A percentile compares a stretch with the other conserved stretches of the same genome.
These are phyloP conservation scores for Lochmaea crataegi DNA, from an alignment of 2,888 invertebrate genomes.

Conservation along the genomic window DNA sequence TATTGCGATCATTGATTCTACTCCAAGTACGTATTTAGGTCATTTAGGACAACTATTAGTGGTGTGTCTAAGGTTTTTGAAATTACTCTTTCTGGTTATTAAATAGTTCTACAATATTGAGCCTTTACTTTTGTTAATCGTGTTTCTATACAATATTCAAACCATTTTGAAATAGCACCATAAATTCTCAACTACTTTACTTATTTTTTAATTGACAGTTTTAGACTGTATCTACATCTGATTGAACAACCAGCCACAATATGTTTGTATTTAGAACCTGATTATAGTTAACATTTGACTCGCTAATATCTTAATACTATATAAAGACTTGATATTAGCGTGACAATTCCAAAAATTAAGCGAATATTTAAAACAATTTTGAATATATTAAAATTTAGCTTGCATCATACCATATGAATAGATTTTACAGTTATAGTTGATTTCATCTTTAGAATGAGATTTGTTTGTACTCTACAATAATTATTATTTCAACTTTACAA, in stretches of 20 bases:
- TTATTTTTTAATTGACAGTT: neutral
- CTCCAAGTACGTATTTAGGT: too few species aligned
- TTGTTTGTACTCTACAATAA: slow-evolving; percentile 18
- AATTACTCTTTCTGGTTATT: too few species aligned
- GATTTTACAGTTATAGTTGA: neutral
- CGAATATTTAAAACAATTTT: slow-evolving; percentile 5
- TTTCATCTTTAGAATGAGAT: slow-evolving; percentile 14
- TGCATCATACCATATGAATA: neutral
- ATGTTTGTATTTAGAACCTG: neutral
- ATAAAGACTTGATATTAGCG: neutral
- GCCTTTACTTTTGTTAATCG: too few species aligned
- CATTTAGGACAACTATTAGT: too few species aligned
- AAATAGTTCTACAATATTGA: too few species aligned
- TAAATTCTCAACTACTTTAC: neutral
- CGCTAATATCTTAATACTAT: neutral
- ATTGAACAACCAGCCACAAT: neutral
- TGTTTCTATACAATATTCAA: neutral
- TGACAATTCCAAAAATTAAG: neutral
- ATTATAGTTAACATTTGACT: neutral
- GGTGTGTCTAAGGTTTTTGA: too few species aligned
- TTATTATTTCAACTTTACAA: slow-evolving; percentile 11
- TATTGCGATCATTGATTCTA: too few species aligned
- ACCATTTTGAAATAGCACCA: neutral
- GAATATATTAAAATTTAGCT: slow-evolving; percentile 14
- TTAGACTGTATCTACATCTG: neutral